Base-by-base conservation (phyloP, 2,797 vertebrate genomes). In the Furcifer pardalis region DNA sequence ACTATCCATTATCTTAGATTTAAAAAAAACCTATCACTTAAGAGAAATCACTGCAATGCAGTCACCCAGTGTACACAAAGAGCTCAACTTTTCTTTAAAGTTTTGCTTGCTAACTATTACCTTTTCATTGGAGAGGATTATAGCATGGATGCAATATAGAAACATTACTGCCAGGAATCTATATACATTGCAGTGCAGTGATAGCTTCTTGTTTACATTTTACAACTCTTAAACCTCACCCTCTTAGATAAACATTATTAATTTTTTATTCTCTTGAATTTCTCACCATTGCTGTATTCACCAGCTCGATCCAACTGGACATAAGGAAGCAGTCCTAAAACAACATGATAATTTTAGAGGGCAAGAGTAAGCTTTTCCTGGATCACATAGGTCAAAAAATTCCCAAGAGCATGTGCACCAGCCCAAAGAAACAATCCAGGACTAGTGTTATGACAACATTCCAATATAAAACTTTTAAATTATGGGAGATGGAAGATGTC, bases 161-260 rank as follows among this genome's bases (percentile, higher is more conserved):
- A 63, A 71, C 19, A 19, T 79, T 49, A 65, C 12, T 74, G 84
- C 77, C 69, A 56, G 42, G 46, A 74, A 42, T 73, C 59, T 5
- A 76, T 86, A 56, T 81, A 69, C 65, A 46, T 49, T 69, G 81
- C 52, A 3, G 13, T 71, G 7, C n/a, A 65, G 59, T 65, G 59
- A 32, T 73, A 77, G n/a, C 62, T 86, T 81, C 42, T 81, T 86
- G 79, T 86, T 86, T 86, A 77, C 13, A 81, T 63, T 62, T 52
- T 32, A 81, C 65, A 68, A 62, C 17, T 49, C 72, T 86, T 23
- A 81, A 81, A 77, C 78, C 52, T 77, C 73, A 44, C 73, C 73
- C 78, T 81, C 84, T 81, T 80, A 72, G 46, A 75, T 68, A 30
- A 60, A 85, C 65, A 69, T 32, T 81, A 77, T 77, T 77, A 85